Conservation (phyloP, 2,888 invertebrate species). For the Phoenoteleia sp. region DNA sequence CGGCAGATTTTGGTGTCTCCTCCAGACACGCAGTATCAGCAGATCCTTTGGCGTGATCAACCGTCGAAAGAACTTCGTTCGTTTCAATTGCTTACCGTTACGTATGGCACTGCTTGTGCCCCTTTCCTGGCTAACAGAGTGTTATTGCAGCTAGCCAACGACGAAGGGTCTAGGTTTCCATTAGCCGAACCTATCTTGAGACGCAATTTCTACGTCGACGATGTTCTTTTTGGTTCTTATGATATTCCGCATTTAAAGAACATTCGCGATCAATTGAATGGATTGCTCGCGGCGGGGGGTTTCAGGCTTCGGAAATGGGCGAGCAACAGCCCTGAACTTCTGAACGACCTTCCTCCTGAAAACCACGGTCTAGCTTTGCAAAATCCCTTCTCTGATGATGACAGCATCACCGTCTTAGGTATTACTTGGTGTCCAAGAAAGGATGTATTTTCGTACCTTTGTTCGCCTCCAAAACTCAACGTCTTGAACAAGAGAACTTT, state of each 20-base stretch:
- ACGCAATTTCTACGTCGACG: not conserved
- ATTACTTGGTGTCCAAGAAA: not conserved
- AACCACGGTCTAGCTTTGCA: too few relatives aligned
- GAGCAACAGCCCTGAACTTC: too few relatives aligned
- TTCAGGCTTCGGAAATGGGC: too few relatives aligned
- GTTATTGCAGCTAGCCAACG: not conserved
- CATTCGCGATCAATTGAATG: too few relatives aligned
- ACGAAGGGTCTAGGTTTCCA: not conserved
- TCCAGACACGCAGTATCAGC: not conserved
- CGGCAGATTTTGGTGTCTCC: not conserved
- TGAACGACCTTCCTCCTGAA: not conserved
- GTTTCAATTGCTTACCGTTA: not conserved
- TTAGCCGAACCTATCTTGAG: not conserved
- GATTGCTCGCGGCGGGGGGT: too few relatives aligned
- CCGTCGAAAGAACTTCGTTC: not conserved
- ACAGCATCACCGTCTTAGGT: not conserved
- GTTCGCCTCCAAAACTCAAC: not conserved
- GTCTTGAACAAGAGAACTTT: not conserved
- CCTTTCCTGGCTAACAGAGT: not conserved
- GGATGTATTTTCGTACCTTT: not conserved
- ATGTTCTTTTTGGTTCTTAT: not conserved
- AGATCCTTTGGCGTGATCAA: not conserved
- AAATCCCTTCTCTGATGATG: too few relatives aligned
- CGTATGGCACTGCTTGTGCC: not conserved
- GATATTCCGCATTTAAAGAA: not conserved